A percentile compares a stretch with the other conserved stretches of the same genome.
Evolutionary conservation across 2,113 vertebrate species (phyloP).

Genomic region (Pseudonaja textilis): DNA sequence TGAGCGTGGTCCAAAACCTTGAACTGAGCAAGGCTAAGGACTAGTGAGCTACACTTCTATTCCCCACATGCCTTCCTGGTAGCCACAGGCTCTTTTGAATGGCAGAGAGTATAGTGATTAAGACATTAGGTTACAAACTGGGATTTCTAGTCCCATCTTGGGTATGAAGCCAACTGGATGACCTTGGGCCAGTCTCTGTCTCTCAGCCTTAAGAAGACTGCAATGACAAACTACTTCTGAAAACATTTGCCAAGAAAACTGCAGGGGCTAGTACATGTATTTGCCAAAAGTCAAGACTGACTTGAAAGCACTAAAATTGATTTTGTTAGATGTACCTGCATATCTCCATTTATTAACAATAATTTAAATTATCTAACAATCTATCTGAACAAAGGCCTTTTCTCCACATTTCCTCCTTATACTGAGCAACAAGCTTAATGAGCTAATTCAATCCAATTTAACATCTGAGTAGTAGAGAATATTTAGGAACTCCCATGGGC

Average conservation of each 20-base stretch:
- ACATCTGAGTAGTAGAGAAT: background rate
- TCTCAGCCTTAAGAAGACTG: background rate
- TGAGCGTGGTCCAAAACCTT: background rate
- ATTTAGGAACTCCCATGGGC: background rate
- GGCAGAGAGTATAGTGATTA: background rate
- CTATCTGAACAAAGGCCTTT: background rate
- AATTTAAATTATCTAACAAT: background rate
- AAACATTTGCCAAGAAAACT: background rate
- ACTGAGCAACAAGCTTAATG: background rate
- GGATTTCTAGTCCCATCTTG: background rate
- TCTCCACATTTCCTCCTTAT: background rate
- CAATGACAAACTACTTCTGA: background rate
- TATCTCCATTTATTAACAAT: background rate
- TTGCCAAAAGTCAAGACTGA: background rate
- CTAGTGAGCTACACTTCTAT: background rate
- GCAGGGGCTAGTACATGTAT: background rate
- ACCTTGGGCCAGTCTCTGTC: background rate
- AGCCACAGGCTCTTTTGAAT: background rate
- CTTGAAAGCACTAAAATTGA: background rate
- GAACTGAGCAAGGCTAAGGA: background rate
- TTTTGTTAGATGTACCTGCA: background rate
- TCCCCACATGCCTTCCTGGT: background rate
- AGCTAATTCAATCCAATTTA: background rate
- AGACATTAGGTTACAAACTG: background rate
- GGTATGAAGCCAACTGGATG: background rate